A percentile compares a stretch with the other conserved stretches of the same genome.
phyloP scores from a whole-genome alignment of 92 coral and sea anemone species.

The Galaxea fascicularis region DNA sequence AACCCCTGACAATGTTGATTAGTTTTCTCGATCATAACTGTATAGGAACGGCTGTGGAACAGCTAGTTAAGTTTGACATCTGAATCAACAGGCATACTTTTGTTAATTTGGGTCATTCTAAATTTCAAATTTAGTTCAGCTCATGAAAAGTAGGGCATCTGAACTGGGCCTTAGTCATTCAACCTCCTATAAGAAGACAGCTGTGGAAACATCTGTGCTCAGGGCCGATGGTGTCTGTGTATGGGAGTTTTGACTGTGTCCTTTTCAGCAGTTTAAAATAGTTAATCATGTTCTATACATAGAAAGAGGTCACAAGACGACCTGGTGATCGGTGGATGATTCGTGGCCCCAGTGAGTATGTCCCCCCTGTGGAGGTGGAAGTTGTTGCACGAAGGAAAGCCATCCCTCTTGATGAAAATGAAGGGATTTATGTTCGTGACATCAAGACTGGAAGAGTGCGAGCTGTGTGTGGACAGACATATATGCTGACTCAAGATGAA shows the following conservation, averaged over 20 bases:
- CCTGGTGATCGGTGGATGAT: constrained; percentile 99
- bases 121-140: no score
- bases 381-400: constrained; percentile 93
- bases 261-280: background rate
- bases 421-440: constrained; percentile 97
- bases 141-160: no score
- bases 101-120: no score
- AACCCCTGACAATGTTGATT: no score
- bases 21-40: no score
- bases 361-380: constrained; percentile 97
- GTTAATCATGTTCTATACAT: background rate
- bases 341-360: constrained; percentile 98
- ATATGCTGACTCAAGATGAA: constrained; percentile 99
- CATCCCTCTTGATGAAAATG: constrained; percentile 97
- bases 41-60: no score
- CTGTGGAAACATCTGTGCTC: no score
- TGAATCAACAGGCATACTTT: no score
- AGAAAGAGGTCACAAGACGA: constrained; percentile 72
- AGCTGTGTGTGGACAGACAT: constrained; percentile 98
- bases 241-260: background rate
- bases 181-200: no score
- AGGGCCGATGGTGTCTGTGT: no score
- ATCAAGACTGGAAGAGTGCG: constrained; percentile 99
- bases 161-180: no score
- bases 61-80: no score